Evolutionary conservation across 2,797 vertebrate genomes (phyloP), one percentile per base, ranked within the genome.

Genomic region (Brachyrhaphis roseni): DNA sequence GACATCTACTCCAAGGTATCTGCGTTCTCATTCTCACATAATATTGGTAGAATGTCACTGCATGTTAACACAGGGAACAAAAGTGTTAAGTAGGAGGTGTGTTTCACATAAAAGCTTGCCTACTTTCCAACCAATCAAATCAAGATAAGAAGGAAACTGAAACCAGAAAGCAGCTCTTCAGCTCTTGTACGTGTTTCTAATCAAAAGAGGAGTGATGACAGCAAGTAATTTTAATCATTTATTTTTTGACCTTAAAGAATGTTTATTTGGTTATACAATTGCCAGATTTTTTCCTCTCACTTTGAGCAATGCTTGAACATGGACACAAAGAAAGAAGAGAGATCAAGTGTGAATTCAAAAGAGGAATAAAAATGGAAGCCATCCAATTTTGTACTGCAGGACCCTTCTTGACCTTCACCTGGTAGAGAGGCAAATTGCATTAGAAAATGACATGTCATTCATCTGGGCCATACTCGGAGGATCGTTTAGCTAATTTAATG

Each of bases 401-500:
- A 96, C 94, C 93, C 95, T 95, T 96, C 91, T 93, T 98, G 97
- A 98, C 97, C 97, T 97, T 97, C 93, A 97, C 96, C 97, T 97
- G 94, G 96, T 94, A 93, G 94, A 95, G 96, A 96, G 94, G 96
- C 96, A 97, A 98, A 98, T 97, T 98, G 95, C 96, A 97, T 98
- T 97, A 98, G 95, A 97, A 96, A 96, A 97, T 97, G 97, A 96
- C 97, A 97, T 94, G 96, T 95, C 96, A 97, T 98, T 98, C 97
- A 97, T 98, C 97, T 97, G 94, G 86, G 91, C 93, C 94, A 96
- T 96, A 97, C 96, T 97, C 96, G 95, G 95, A 97, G 96, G 97
- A 98, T 98, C 97, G 97, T 98, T 98, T 97, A 97, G 96, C 97
- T 98, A 98, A 99, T 98, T 98, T 97, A 97, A 98, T 98, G 97